Base-by-base conservation (phyloP, 1,140 invertebrate species). In the Sitobion miscanthi region DNA sequence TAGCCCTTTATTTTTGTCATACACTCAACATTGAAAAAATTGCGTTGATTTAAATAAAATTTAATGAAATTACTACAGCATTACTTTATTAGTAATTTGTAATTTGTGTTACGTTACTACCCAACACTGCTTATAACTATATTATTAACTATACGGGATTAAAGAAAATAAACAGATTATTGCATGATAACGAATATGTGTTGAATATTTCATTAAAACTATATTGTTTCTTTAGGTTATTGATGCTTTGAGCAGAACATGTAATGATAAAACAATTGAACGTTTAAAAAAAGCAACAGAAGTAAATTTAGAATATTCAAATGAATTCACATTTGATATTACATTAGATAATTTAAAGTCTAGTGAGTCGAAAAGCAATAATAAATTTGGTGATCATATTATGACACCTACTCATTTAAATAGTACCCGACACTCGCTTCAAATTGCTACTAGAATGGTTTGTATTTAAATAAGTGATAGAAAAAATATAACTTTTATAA, bases 311-410 rank as follows among this genome's bases (percentile, higher is more conserved):
- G 95, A 95, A 54, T 93, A 94, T 47, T 93, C 94, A n/a, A 94
- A 97, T 87, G 97, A 97, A 94, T 97, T 97, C 94, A 96, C 97
- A 94, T 96, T 97, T 93, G 96, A 97, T 93, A 97, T 97, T 88
- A 95, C 96, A 62, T 95, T 97, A 57, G 97, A 98, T 94, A 97
- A 97, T 94, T 95, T 97, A 23, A 94, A 96, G 94, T 69, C n/a
- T n/a, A 94, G 52, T 11, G 94, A 94, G 57, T 23, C 38, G 21
- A 92, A 93, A 94, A 92, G 25, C 23, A 93, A 88, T 38, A 47
- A 90, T 52, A 88, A 77, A 49, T 93, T 94, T 77, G 38, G 89
- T 77, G 90, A 94, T 23, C 85, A 88, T 52, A 87, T 83, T 30
- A 62, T 91, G 14, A 83, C 94, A 20, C 93, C 94, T 30, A 94